phyloP scores from a whole-genome alignment of 2,797 vertebrate species.

The Phataginus tetradactyla region DNA sequence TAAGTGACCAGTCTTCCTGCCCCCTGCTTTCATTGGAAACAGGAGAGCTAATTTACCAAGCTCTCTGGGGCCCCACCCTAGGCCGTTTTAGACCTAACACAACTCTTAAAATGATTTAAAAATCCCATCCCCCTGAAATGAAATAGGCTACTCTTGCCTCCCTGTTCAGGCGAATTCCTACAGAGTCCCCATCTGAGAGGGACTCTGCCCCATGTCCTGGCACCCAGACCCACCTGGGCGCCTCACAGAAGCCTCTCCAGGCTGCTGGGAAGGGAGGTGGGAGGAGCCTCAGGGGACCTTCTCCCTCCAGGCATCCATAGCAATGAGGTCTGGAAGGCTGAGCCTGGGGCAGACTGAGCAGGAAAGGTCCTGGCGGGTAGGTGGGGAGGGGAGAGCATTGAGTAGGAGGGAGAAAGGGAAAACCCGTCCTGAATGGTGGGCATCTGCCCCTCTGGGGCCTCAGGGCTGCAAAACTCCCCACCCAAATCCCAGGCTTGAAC shows the following conservation, averaged over 20 bases:
- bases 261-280: neutral
- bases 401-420: neutral
- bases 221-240: neutral
- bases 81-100: constrained; percentile 72
- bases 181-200: constrained; percentile 33
- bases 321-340: neutral
- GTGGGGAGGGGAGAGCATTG: neutral
- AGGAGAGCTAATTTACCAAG: constrained; percentile 73
- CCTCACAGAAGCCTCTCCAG: neutral
- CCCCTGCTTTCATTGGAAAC: constrained; percentile 72
- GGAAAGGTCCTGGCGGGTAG: neutral
- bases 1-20: constrained; percentile 44
- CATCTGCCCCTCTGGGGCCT: neutral
- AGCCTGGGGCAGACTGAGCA: neutral
- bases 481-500: neutral
- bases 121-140: constrained; percentile 63
- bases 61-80: constrained; percentile 51
- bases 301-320: neutral
- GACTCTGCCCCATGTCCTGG: constrained; percentile 35
- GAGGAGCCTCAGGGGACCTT: neutral
- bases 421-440: neutral
- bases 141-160: constrained; percentile 62
- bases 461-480: neutral
- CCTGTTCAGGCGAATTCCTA: constrained; percentile 75
- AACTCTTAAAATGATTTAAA: constrained; percentile 67